Evolutionary conservation across 92 coral and sea anemone genomes (phyloP), one percentile per base, ranked within the genome.

Genomic region (Isaurus tuberculatus): DNA sequence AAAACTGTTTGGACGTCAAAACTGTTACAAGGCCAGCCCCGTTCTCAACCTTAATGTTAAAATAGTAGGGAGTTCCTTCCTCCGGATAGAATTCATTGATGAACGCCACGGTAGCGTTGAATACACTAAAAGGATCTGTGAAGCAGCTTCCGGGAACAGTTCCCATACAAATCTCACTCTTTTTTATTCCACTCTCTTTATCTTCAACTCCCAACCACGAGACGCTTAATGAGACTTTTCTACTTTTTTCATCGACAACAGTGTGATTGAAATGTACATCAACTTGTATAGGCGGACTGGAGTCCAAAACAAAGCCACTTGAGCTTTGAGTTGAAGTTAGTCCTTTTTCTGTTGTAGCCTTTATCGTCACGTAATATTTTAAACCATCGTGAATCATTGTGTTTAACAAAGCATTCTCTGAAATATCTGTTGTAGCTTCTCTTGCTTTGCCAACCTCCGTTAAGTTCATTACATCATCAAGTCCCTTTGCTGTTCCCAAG

Each of bases 261-360:
- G 65, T 84, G 73, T 86, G 92, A 17, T 84, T 82, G 23, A 90
- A 91, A 30, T 32, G 70, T 28, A 94, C 94, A 17, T 88, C 83
- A 9, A 91, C 86, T 22, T 26, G 86, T 9, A 55, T 27, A 6
- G 99, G 99, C 19, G 99, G 88, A 51, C 91, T 92, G 26, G 89
- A 85, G 70, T 96, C 99, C 23, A 94, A 91, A 6, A 86, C 85
- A 85, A 96, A 96, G 19, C 98, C 99, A 63, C 91, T 78, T 2
- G 99, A 96, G 37, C 91, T 90, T 27, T 81, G 75, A 65, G 70
- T 87, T 36, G 92, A 85, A 17, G 87, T 87, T 53, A 93, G 63
- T 43, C 98, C 97, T 70, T 92, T 86, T 5, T 79, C 75, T 13
- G 99, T 77, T 2, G 89, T 83, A 3, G 95, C 99, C 66, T 85